These are phyloP conservation scores for Bombus consobrinus DNA, from an alignment of 1,140 invertebrate genomes.

Conservation along the genomic window DNA sequence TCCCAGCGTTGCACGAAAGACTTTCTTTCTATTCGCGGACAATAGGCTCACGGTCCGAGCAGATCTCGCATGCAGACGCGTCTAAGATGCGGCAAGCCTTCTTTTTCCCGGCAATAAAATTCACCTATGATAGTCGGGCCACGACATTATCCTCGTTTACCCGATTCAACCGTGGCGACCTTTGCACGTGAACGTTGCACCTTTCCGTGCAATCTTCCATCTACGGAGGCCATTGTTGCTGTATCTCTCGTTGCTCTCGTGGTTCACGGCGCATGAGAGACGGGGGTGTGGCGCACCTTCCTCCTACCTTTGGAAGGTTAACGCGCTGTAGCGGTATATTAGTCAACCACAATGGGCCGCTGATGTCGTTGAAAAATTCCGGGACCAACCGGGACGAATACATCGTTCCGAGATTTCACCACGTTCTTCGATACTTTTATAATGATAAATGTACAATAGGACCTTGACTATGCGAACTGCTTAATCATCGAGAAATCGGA, in stretches of 20 bases:
- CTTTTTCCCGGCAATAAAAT: slow-evolving; percentile 14
- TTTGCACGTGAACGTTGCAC: slow-evolving; percentile 67
- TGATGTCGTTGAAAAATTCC: slow-evolving; percentile 24
- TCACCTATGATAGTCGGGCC: slow-evolving; percentile 19
- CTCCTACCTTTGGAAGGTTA: slow-evolving; percentile 74
- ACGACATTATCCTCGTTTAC: slow-evolving; percentile 55
- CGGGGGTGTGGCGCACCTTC: slow-evolving; percentile 70
- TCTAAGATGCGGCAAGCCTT: slow-evolving; percentile 13
- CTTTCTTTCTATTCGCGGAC: neutral
- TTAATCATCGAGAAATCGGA: too few relatives aligned
- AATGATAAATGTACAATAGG: neutral
- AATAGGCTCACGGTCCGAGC: neutral
- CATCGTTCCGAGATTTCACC: slow-evolving; percentile 2
- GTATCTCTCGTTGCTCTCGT: slow-evolving; percentile 19
- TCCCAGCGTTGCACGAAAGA: neutral
- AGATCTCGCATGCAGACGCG: neutral
- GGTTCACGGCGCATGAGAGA: slow-evolving; percentile 45
- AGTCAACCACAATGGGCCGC: slow-evolving; percentile 15
- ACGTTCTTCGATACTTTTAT: neutral
- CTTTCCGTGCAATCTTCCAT: slow-evolving; percentile 68
- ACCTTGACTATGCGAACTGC: neutral
- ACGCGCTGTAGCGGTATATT: slow-evolving; percentile 53
- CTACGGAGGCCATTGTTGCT: slow-evolving; percentile 64
- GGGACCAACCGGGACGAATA: neutral
- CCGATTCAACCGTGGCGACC: slow-evolving; percentile 64